These are phyloP conservation scores for Disparrhopalites patrizii DNA, from an alignment of 2,888 invertebrate species.

Conservation along the genomic window DNA sequence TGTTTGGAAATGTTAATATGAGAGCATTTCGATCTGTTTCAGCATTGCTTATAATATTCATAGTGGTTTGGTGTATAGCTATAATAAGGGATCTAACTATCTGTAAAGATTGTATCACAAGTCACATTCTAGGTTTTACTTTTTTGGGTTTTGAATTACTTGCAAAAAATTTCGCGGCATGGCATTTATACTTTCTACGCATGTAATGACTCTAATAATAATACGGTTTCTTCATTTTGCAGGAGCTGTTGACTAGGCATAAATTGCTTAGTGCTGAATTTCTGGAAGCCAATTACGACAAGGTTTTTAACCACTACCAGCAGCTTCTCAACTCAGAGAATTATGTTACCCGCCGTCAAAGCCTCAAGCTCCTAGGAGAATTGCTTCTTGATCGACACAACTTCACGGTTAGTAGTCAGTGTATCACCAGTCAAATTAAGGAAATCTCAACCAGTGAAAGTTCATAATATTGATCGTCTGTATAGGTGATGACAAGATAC, in stretches of 20 bases:
- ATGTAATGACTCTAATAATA: not conserved
- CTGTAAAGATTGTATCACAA: too few species aligned
- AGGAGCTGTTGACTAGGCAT: slow-evolving; percentile 90
- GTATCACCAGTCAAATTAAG: too few species aligned
- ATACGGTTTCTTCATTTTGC: slow-evolving; percentile 51
- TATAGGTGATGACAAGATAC: slow-evolving; percentile 87
- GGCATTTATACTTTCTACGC: not conserved
- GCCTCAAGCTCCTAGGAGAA: slow-evolving; percentile 95
- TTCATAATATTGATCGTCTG: slow-evolving; percentile 47
- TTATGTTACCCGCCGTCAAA: slow-evolving; percentile 98
- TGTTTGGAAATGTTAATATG: too few species aligned
- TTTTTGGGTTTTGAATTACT: too few species aligned
- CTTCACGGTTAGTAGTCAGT: slow-evolving; percentile 72
- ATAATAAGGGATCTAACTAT: too few species aligned
- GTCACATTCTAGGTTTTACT: too few species aligned
- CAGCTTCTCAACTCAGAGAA: slow-evolving; percentile 97
- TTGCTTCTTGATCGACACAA: slow-evolving; percentile 97
- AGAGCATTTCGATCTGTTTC: too few species aligned
- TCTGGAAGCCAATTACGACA: slow-evolving; percentile 97
- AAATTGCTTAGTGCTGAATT: slow-evolving; percentile 96
- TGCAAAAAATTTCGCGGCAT: not conserved
- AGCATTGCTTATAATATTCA: too few species aligned
- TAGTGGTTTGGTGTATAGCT: too few species aligned
- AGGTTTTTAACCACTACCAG: slow-evolving; percentile 96
- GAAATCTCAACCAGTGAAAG: too few species aligned